These are phyloP conservation scores for Drosophila demipolita DNA, from an alignment of 2,888 invertebrate species.

Conservation along the genomic window DNA sequence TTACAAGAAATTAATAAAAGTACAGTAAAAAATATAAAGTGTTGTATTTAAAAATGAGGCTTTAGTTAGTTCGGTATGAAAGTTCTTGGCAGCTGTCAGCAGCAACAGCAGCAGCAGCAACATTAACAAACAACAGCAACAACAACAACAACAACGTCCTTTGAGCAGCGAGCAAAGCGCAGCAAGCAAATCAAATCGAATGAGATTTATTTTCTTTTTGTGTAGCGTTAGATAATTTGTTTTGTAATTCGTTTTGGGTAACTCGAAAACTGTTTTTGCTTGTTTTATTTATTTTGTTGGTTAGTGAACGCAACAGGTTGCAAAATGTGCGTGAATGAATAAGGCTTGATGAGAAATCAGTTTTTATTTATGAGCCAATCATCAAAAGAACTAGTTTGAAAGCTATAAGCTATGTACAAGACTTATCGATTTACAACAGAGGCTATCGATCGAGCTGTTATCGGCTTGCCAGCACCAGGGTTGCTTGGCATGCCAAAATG, in stretches of 20 bases:
- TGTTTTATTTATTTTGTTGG: slow-evolving; percentile 7
- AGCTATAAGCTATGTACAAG: neutral
- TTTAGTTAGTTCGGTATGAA: slow-evolving; percentile 55
- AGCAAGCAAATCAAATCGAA: slow-evolving; percentile 82
- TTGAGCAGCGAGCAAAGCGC: slow-evolving; percentile 74
- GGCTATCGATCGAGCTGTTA: neutral
- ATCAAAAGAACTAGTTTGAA: neutral
- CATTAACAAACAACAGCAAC: slow-evolving; percentile 20
- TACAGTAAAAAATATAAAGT: slow-evolving; percentile 3
- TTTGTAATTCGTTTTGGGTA: slow-evolving; percentile 76
- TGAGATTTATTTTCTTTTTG: slow-evolving; percentile 53
- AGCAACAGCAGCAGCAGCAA: slow-evolving; percentile 24
- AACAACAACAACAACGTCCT: slow-evolving; percentile 64
- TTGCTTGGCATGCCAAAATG: neutral
- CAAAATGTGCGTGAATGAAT: slow-evolving; percentile 15
- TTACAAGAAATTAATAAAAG: slow-evolving; percentile 14
- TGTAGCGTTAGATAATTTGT: slow-evolving; percentile 76
- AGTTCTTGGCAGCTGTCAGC: slow-evolving; percentile 56
- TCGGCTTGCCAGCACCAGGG: neutral
- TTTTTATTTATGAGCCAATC: neutral
- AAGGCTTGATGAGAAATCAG: neutral
- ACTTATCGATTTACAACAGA: neutral
- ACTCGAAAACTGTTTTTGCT: slow-evolving; percentile 8
- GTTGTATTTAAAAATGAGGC: slow-evolving; percentile 11
- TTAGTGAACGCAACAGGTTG: slow-evolving; percentile 42